phyloP scores from a whole-genome alignment of 2,113 vertebrate genomes.

The Hippoglossus stenolepis region DNA sequence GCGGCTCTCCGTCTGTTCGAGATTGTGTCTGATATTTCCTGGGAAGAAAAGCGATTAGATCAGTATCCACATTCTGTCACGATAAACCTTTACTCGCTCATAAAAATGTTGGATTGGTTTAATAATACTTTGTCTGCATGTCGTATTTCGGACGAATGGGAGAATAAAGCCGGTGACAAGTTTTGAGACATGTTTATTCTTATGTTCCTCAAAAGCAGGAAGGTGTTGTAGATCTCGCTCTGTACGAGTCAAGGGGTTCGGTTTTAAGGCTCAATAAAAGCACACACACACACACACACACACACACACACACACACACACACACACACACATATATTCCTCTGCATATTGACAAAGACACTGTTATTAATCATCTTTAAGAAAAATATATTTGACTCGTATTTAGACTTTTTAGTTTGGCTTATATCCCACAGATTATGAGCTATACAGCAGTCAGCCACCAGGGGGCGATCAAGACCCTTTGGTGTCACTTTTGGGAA shows the following conservation, averaged over 20 bases:
- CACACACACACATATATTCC: neutral
- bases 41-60: neutral
- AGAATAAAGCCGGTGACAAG: neutral
- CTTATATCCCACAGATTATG: no score
- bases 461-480: no score
- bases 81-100: slow-evolving; percentile 3
- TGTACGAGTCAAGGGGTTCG: neutral
- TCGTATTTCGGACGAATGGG: neutral
- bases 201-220: neutral
- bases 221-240: neutral
- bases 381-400: no score
- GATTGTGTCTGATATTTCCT: slow-evolving; percentile 6
- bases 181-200: neutral
- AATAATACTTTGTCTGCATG: neutral
- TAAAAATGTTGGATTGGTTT: neutral
- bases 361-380: no score
- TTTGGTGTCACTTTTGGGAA: no score
- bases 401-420: no score
- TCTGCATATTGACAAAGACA: neutral
- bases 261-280: slow-evolving; percentile 4
- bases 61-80: neutral
- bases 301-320: neutral
- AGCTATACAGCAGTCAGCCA: no score
- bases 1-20: neutral
- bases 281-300: no score